phyloP scores from a whole-genome alignment of 1,140 invertebrate genomes.

The Calliphora vicina region DNA sequence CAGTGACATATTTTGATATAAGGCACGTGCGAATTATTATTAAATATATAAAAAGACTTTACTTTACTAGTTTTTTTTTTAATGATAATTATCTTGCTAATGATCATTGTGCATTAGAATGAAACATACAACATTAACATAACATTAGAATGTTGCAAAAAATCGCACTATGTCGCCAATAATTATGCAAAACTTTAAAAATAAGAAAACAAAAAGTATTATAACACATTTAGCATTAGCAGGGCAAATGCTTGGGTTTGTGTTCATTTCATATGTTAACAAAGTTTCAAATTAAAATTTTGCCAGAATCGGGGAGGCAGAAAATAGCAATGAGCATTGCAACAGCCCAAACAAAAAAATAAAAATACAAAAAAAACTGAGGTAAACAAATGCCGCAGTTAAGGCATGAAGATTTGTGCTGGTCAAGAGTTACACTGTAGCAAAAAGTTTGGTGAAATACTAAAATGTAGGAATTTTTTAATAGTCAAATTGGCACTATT shows the following conservation, averaged over 20 bases:
- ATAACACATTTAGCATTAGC: neutral
- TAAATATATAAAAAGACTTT: neutral
- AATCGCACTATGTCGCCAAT: neutral
- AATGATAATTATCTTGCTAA: neutral
- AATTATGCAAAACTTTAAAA: neutral
- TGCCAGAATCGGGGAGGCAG: neutral
- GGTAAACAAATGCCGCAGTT: neutral
- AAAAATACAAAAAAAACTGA: too few relatives aligned
- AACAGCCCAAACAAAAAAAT: too few relatives aligned
- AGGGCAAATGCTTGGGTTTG: neutral
- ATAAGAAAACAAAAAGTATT: neutral
- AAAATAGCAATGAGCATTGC: neutral
- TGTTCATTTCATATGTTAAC: neutral
- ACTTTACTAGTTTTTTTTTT: neutral
- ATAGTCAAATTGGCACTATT: too few relatives aligned
- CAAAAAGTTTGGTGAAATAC: neutral
- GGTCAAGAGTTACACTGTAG: neutral
- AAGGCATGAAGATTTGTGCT: neutral
- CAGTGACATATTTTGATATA: slow-evolving; percentile 21
- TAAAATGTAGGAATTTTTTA: too few relatives aligned
- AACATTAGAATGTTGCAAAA: slow-evolving; percentile 13
- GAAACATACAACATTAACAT: neutral
- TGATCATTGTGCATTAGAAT: neutral
- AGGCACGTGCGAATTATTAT: neutral
- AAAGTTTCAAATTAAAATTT: slow-evolving; percentile 5